Evolutionary conservation across 2,797 vertebrate genomes (phyloP), one percentile per base, ranked within the genome.

Genomic region (Melanogrammus aeglefinus): DNA sequence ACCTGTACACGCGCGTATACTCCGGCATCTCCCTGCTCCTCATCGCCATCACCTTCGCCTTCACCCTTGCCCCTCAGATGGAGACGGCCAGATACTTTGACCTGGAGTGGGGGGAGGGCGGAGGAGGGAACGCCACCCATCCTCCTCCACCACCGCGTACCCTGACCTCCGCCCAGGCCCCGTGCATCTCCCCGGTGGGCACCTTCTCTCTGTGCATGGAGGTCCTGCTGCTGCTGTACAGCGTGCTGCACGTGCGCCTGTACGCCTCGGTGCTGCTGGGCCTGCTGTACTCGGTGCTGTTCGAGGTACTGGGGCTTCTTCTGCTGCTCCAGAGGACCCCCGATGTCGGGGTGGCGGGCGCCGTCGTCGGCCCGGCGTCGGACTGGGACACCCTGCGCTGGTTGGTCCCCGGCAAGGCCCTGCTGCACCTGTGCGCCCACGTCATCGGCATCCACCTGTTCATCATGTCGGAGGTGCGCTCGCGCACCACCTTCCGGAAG

Each of bases 401-500:
- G 98, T 94, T 98, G 63, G 93, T 94, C 69, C 94, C 92, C 1
- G 94, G 90, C 93, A 93, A 95, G 87, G 92, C 96, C 69, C 91
- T 99, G 82, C 95, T 99, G 39, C 98, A 99, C 78, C 82, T 98
- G 73, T 99, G 97, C 47, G 94, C 97, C 73, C 98, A 99, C 0
- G 95, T 95, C 57, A 96, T 98, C 0, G 98, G 98, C 24, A 94
- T 98, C 76, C 98, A 99, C 82, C 92, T 99, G 71, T 99, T 99
- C 89, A 94, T 97, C 91, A 98, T 98, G 96, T 98, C 97, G 0
- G 97, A 99, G 90, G 98, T 98, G 81, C 94, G 98, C 24, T 97
- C 97, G 0, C 94, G 98, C 81, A 99, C 97, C 93, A 99, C 98
- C 38, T 99, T 99, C 91, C 95, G 99, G 29, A 99, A 99, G 85